Evolutionary conservation across 1,140 invertebrate species (phyloP).

Genomic region (Trichonephila inaurata): DNA sequence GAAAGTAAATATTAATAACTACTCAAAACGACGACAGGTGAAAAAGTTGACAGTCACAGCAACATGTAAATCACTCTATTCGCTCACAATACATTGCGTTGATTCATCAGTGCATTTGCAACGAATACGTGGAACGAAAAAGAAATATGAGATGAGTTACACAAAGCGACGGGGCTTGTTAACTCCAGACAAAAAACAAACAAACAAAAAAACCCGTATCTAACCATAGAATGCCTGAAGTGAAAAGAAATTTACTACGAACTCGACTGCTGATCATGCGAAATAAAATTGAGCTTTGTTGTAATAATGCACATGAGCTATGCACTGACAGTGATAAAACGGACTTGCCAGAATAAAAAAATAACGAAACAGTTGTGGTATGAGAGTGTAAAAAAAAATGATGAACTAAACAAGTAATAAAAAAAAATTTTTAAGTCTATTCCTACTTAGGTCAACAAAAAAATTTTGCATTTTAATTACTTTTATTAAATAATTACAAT

Average conservation of each 20-base stretch:
- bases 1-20: too few species aligned
- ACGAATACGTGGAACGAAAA: background rate
- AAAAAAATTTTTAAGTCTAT: too few species aligned
- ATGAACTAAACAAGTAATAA: too few species aligned
- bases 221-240: background rate
- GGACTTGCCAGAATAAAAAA: too few species aligned
- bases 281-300: background rate
- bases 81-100: background rate
- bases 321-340: background rate
- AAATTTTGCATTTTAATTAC: too few species aligned
- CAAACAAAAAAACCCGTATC: background rate
- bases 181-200: background rate
- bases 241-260: background rate
- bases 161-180: background rate
- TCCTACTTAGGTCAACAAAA: too few species aligned
- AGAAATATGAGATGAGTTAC: background rate
- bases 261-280: background rate
- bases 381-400: too few species aligned
- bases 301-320: background rate
- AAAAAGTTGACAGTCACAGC: background rate
- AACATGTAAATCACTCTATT: background rate
- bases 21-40: background rate
- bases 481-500: too few species aligned
- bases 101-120: background rate
- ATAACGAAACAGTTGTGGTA: too few species aligned